Conservation (phyloP, 1,140 invertebrate species). For the Drosophila azteca region DNA sequence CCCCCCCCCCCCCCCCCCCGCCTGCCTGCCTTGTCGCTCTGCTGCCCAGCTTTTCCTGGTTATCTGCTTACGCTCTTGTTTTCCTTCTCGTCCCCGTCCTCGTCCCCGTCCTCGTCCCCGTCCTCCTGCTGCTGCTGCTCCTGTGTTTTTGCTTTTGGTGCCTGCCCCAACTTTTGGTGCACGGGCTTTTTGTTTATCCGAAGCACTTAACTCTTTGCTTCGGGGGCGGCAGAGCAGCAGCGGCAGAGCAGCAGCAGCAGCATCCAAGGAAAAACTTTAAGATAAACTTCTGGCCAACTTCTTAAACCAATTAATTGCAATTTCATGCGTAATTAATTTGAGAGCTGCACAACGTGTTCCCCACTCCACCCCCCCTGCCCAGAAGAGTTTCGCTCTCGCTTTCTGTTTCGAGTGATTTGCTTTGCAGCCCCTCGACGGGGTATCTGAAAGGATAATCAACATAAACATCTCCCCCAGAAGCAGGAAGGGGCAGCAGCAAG, state of each 20-base stretch:
- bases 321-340: slow-evolving; percentile 80
- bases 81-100: too few species aligned
- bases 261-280: slow-evolving; percentile 57
- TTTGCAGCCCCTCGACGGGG: not conserved
- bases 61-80: slow-evolving; percentile 57
- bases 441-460: slow-evolving; percentile 1
- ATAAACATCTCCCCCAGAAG: too few species aligned
- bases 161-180: not conserved
- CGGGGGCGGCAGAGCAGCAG: slow-evolving; percentile 2
- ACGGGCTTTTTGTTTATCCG: slow-evolving; percentile 73
- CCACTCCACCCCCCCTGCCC: too few species aligned
- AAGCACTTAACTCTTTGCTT: slow-evolving; percentile 66
- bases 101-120: not conserved
- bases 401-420: slow-evolving; percentile 35
- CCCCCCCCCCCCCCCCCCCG: too few species aligned
- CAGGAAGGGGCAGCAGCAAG: too few species aligned
- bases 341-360: slow-evolving; percentile 75
- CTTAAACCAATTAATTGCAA: slow-evolving; percentile 79
- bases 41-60: slow-evolving; percentile 28
- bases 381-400: slow-evolving; percentile 13
- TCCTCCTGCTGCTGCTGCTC: not conserved
- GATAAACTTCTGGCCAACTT: slow-evolving; percentile 66
- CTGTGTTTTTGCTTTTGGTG: not conserved
- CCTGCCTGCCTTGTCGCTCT: not conserved
- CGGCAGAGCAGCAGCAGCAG: too few species aligned